A percentile compares a stretch with the other conserved stretches of the same genome.
These are phyloP conservation scores for Thripadectes ignobilis DNA, from an alignment of 2,797 vertebrate genomes.

Conservation along the genomic window DNA sequence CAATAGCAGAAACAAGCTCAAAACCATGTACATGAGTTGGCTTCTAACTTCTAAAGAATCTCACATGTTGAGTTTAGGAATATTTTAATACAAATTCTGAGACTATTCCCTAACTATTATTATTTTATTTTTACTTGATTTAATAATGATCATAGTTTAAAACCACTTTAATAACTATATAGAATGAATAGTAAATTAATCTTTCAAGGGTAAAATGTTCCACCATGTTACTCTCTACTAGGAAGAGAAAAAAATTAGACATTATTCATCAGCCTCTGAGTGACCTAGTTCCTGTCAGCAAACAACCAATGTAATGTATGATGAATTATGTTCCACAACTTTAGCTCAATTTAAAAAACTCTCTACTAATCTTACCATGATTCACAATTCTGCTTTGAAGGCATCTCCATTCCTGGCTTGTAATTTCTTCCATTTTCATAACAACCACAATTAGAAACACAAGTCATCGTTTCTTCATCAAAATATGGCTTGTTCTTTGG, in stretches of 20 bases:
- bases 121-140: neutral
- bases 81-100: neutral
- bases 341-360: neutral
- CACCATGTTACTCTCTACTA: neutral
- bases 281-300: neutral
- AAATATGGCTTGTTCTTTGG: conserved; percentile 83
- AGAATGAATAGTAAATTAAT: neutral
- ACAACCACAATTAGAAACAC: conserved; percentile 80
- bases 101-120: neutral
- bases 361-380: conserved; percentile 80
- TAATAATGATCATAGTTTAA: neutral
- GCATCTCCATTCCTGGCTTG: conserved; percentile 66
- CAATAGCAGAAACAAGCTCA: neutral
- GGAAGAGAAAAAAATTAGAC: neutral
- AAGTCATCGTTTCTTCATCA: conserved; percentile 85
- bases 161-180: neutral
- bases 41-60: neutral
- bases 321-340: neutral
- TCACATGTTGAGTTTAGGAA: neutral
- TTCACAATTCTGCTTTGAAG: conserved; percentile 80
- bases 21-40: neutral
- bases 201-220: neutral
- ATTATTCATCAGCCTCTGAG: neutral
- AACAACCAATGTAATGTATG: neutral
- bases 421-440: conserved; percentile 82